Evolutionary conservation across 2,888 invertebrate genomes (phyloP), one percentile per base, ranked within the genome.

Genomic region (Drosophila demipolita): DNA sequence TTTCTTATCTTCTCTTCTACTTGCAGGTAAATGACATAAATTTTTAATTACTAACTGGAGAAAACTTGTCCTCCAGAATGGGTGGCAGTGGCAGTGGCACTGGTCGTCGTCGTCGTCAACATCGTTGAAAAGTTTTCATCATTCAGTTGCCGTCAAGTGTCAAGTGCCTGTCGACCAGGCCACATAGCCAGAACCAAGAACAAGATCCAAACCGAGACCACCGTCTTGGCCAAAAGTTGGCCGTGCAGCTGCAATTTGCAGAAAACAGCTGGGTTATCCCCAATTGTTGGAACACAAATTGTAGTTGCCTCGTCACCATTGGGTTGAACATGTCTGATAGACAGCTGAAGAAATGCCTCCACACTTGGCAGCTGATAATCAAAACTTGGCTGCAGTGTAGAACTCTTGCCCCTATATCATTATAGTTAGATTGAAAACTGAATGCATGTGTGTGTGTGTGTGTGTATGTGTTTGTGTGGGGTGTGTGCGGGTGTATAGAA

Each of bases 1-100:
- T 86, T 86, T 67, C 49, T 77, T 80, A 71, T 75, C 73, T 82
- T 72, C 48, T 79, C 65, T 73, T 88, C 74, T 85, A 74, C 88
- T 88, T 88, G 58, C 89, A 86, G 85, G 89, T 85, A 85, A 85
- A 89, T 89, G 87, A 87, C 85, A 87, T 86, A 87, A 80, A 86
- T 86, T 86, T 86, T 86, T 86, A 86, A 85, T 85, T 85, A 85
- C 87, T 69, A 68, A 77, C 87, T 80, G 76, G 38, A 12, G 66
- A 81, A 76, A 85, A 85, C 71, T 85, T 83, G 82, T 73, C 66
- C 72, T 64, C 75, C 64, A 57, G 15, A 20, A 15, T 15, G 49
- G 53, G 50, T 48, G 26, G 9, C 26, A 26, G 50, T 48, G 26
- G 9, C 26, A 26, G 9, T 53, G 45, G 66, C 29, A 29, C 29